Conservation (phyloP, 1,140 invertebrate genomes). For the Bombus soroeensis region DNA sequence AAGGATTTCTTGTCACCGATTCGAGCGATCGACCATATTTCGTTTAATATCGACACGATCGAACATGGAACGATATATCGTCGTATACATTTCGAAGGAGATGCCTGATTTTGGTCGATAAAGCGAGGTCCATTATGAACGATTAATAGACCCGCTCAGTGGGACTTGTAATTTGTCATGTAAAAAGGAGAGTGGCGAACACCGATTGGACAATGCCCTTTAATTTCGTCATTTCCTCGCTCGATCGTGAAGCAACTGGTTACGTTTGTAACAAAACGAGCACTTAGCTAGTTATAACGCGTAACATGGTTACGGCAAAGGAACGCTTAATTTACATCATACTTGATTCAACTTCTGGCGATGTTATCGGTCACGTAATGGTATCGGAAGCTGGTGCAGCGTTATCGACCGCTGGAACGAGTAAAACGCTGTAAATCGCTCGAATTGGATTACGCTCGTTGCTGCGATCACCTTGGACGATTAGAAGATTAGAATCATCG, state of each 20-base stretch:
- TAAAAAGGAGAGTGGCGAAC: not conserved
- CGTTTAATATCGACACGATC: not conserved
- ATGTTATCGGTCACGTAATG: constrained; percentile 15
- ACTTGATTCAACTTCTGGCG: not conserved
- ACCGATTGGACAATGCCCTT: not conserved
- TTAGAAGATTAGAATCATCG: constrained; percentile 11
- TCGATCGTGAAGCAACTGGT: too few species aligned
- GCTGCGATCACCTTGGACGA: not conserved
- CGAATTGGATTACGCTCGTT: constrained; percentile 5
- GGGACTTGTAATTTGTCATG: not conserved
- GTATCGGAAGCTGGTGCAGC: not conserved
- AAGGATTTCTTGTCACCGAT: constrained; percentile 16
- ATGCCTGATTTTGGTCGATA: not conserved
- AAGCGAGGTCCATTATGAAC: too few species aligned
- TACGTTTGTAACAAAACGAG: not conserved
- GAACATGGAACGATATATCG: not conserved
- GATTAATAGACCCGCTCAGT: not conserved
- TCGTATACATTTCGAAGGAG: not conserved
- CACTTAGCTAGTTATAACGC: not conserved
- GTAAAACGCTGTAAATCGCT: constrained; percentile 5
- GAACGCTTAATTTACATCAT: constrained; percentile 3
- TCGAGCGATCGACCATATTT: not conserved
- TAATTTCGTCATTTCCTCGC: not conserved
- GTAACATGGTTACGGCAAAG: not conserved
- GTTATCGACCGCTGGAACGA: not conserved